A percentile compares a stretch with the other conserved stretches of the same genome.
Evolutionary conservation across 2,888 invertebrate species (phyloP).

Genomic region (Tupiocoris notatus): DNA sequence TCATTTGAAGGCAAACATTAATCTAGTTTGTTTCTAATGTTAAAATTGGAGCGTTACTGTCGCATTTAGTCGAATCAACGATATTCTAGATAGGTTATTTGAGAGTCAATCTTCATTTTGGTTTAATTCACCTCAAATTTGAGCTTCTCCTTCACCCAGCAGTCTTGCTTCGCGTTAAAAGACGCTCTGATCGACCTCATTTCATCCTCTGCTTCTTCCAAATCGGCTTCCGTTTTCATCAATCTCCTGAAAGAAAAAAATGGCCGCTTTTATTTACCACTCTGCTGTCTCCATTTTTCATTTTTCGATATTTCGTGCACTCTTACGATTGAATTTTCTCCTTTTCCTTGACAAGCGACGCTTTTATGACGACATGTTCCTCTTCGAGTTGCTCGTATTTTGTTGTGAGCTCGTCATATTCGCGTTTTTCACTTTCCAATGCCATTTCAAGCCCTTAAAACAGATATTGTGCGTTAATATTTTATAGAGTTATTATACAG

Average conservation of each 20-base stretch:
- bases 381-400: conserved; percentile 82
- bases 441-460: conserved; percentile 70
- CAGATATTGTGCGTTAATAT: no score
- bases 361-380: conserved; percentile 79
- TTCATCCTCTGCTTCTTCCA: conserved; percentile 63
- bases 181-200: conserved; percentile 65
- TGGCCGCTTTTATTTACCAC: no score
- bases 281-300: neutral
- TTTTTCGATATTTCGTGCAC: neutral
- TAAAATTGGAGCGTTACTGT: no score
- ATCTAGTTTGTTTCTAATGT: no score
- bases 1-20: no score
- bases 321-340: conserved; percentile 72
- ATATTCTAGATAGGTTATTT: no score
- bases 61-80: no score
- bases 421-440: conserved; percentile 66
- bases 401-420: conserved; percentile 74
- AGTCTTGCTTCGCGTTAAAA: conserved; percentile 64
- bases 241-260: conserved; percentile 61
- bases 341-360: conserved; percentile 77
- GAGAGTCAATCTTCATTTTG: no score
- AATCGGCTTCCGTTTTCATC: conserved; percentile 62
- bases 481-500: no score
- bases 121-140: conserved; percentile 63
- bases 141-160: conserved; percentile 72